Evolutionary conservation across 1,140 invertebrate species (phyloP).

Genomic region (Camponotus floridanus): DNA sequence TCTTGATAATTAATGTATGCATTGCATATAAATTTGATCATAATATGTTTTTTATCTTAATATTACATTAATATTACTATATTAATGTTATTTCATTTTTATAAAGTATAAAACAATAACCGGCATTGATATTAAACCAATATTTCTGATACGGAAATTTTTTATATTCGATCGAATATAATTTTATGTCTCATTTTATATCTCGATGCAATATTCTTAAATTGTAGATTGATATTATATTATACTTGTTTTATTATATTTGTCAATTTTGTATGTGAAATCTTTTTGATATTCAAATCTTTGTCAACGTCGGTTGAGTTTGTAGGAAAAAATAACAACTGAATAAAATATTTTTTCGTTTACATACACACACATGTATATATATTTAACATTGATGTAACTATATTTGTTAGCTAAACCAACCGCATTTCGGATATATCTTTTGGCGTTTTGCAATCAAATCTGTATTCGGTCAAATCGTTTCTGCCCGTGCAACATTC

Average conservation of each 20-base stretch:
- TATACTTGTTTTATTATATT: neutral
- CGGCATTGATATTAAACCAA: neutral
- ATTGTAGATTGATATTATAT: neutral
- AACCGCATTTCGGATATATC: constrained; percentile 44
- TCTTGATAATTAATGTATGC: neutral
- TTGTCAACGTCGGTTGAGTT: neutral
- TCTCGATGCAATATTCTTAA: neutral
- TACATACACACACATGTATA: neutral
- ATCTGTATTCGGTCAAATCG: constrained; percentile 47
- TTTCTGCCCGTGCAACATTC: constrained; percentile 23
- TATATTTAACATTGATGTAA: constrained; percentile 9
- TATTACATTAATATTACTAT: neutral
- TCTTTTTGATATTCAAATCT: neutral
- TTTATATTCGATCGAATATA: neutral
- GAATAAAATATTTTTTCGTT: constrained; percentile 22
- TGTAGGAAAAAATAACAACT: neutral
- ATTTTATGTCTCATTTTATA: constrained; percentile 5
- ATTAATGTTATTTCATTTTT: neutral
- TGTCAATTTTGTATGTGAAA: neutral
- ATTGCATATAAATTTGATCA: neutral
- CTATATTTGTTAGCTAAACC: constrained; percentile 51
- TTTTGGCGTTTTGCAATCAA: constrained; percentile 45
- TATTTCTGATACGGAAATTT: neutral
- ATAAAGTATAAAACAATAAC: neutral
- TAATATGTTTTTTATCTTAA: no score